Percentiles rank a stretch among this genome's conserved stretches.
Conservation (phyloP, 1,140 invertebrate genomes). For the Dendrolimus kikuchii region DNA sequence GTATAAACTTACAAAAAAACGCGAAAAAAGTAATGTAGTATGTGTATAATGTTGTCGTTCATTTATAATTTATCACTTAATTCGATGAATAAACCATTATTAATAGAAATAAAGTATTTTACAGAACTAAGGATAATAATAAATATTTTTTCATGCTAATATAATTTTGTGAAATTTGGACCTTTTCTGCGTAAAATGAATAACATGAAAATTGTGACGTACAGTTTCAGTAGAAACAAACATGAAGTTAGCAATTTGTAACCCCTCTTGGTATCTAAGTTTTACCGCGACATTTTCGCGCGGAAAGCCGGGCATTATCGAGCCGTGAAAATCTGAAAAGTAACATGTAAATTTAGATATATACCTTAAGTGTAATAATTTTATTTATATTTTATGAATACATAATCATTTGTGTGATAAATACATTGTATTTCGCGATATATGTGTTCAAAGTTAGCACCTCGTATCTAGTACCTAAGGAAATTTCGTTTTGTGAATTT, state of each 20-base stretch:
- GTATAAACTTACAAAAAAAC: too few species aligned
- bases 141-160: neutral
- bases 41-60: too few species aligned
- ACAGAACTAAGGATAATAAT: constrained; percentile 5
- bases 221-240: constrained; percentile 67
- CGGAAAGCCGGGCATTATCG: constrained; percentile 72
- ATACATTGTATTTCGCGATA: constrained; percentile 26
- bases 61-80: too few species aligned
- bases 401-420: constrained; percentile 25
- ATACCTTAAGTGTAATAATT: constrained; percentile 33
- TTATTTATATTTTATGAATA: constrained; percentile 26
- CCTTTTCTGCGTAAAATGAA: constrained; percentile 28
- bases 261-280: constrained; percentile 39
- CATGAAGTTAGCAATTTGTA: constrained; percentile 57
- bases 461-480: constrained; percentile 40
- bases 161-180: neutral
- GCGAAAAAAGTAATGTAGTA: too few species aligned
- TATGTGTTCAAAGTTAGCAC: constrained; percentile 31
- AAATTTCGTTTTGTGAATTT: constrained; percentile 46
- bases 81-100: too few species aligned
- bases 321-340: constrained; percentile 65
- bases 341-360: constrained; percentile 40
- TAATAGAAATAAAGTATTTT: too few species aligned
- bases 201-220: constrained; percentile 33
- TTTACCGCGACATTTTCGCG: constrained; percentile 73